phyloP scores from a whole-genome alignment of 2,797 vertebrate genomes.

The Acipenser ruthenus region DNA sequence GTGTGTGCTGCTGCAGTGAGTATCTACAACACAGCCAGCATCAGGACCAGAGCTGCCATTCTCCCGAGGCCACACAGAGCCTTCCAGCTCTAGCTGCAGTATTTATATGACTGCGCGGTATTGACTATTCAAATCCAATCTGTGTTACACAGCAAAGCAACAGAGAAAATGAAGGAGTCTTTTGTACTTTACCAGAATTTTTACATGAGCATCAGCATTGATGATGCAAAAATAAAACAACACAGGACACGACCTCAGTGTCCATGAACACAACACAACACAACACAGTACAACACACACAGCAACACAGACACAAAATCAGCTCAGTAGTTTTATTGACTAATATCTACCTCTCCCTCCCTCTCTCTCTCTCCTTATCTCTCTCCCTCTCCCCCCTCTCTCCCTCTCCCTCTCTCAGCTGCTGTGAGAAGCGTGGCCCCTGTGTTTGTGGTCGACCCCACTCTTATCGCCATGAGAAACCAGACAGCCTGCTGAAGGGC shows the following conservation, averaged over 20 bases:
- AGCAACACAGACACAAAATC: not conserved
- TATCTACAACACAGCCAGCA: conserved; percentile 14
- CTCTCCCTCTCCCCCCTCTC: not conserved
- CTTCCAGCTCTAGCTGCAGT: no score
- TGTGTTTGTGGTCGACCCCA: conserved; percentile 61
- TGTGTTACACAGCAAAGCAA: not conserved
- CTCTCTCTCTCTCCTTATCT: not conserved
- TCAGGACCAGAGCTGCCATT: no score
- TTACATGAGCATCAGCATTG: not conserved
- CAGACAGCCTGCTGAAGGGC: conserved; percentile 57
- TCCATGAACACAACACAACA: not conserved
- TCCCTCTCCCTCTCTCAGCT: conserved; percentile 47
- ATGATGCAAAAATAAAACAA: not conserved
- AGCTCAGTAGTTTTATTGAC: not conserved
- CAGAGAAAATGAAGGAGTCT: not conserved
- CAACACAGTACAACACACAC: not conserved
- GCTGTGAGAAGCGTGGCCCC: conserved; percentile 72
- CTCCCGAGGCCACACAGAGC: no score
- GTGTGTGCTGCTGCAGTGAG: conserved; percentile 88
- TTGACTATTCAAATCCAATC: no score
- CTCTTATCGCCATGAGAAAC: conserved; percentile 63
- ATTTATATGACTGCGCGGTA: no score
- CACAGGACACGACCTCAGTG: not conserved
- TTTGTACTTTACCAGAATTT: not conserved
- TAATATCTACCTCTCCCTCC: not conserved